These are phyloP conservation scores for Rhodeus uyekii DNA, from an alignment of 2,797 vertebrate genomes.

Conservation along the genomic window DNA sequence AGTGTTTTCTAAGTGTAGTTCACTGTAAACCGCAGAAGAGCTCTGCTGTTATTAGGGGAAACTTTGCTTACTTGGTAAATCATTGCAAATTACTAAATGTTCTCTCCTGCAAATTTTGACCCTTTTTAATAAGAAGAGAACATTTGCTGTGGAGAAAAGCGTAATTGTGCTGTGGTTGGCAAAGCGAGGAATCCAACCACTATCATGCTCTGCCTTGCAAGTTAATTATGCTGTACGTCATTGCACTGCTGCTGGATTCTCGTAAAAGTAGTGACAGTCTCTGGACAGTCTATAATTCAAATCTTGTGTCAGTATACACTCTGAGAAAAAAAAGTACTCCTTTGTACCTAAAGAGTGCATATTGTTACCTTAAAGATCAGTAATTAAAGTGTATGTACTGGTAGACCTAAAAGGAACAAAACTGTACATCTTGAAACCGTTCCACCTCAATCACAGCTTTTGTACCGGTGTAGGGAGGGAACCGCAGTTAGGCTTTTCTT, in stretches of 20 bases:
- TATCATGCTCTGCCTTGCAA: slow-evolving; percentile 7
- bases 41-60: background rate
- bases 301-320: background rate
- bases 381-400: too few species aligned
- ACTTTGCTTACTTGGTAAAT: background rate
- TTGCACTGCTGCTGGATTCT: background rate
- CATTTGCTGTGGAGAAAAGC: slow-evolving; percentile 2
- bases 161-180: background rate
- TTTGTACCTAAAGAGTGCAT: too few species aligned
- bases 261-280: background rate
- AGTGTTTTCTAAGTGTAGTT: background rate
- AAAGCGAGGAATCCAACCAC: background rate
- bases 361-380: too few species aligned
- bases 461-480: background rate
- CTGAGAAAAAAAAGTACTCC: too few species aligned
- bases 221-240: background rate
- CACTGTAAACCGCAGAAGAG: background rate
- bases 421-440: too few species aligned
- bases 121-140: background rate
- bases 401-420: too few species aligned
- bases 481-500: background rate
- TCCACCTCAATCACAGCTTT: too few species aligned
- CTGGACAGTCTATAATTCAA: background rate
- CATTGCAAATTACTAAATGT: slow-evolving; percentile 12
- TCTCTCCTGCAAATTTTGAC: background rate